These are phyloP conservation scores for Temnothorax ravouxi DNA, from an alignment of 2,888 invertebrate genomes.

Conservation along the genomic window DNA sequence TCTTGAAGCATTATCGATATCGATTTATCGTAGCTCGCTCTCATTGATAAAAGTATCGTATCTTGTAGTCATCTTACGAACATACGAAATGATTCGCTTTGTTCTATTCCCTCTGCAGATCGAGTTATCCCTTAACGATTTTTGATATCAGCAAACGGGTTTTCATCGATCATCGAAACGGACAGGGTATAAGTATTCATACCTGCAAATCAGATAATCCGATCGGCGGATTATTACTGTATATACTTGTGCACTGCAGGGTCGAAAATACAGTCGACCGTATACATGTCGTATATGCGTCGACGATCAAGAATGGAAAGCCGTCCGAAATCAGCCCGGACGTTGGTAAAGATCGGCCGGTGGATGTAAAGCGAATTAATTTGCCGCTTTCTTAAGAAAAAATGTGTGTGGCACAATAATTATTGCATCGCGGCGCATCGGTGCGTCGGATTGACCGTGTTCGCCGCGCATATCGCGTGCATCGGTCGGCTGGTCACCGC, in stretches of 20 bases:
- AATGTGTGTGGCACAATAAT: conserved; percentile 63
- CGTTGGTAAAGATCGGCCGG: conserved; percentile 52
- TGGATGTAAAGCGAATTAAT: conserved; percentile 61
- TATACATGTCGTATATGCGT: too few species aligned
- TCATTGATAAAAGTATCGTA: conserved; percentile 4
- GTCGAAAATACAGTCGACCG: conserved; percentile 1
- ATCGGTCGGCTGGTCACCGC: conserved; percentile 13
- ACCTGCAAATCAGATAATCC: background rate
- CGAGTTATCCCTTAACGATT: conserved; percentile 20
- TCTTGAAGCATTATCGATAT: background rate
- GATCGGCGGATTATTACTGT: background rate
- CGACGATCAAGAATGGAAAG: conserved; percentile 24
- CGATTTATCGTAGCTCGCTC: background rate
- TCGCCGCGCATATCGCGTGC: conserved; percentile 27
- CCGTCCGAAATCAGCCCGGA: conserved; percentile 20
- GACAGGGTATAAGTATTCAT: conserved; percentile 13
- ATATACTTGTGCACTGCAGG: background rate
- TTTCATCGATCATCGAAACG: conserved; percentile 6
- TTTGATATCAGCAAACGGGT: background rate
- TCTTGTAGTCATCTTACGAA: background rate
- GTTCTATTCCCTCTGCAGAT: background rate
- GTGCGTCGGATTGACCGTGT: conserved; percentile 42
- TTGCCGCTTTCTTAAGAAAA: conserved; percentile 69
- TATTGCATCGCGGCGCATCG: conserved; percentile 12
- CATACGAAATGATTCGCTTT: background rate